Base-by-base conservation (phyloP, 2,797 vertebrate genomes). In the Muscicapa striata region DNA sequence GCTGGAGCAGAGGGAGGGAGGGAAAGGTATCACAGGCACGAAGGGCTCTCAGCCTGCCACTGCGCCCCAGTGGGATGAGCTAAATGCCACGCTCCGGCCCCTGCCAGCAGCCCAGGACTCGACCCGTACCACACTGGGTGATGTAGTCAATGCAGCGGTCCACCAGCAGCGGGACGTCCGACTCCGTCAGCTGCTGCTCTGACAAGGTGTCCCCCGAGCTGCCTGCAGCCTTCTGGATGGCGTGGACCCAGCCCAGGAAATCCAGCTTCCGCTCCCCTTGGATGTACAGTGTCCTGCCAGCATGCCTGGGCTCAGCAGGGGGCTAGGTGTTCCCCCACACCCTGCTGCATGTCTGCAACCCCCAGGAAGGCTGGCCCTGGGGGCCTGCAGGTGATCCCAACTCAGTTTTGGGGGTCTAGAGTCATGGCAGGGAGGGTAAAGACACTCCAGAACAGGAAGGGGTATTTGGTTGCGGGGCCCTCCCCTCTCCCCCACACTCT, bases 101-200 rank as follows among this genome's bases (percentile, higher is more conserved):
- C 66, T 10, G 1, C 45, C n/a, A 19, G 32, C 16, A 29, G 1
- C 49, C 11, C 5, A 15, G 22, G 32, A 4, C 12, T 19, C 0
- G 30, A 1, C 15, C 38, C 96, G 87, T 96, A 99, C 99, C 99
- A 0, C 98, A 99, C 95, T 99, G 98, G 0, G 99, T 99, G 98
- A 99, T 99, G 97, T 99, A 99, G 94, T 97, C 98, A 9, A 99
- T 98, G 92, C 99, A 99, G 85, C 98, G 98, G 61, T 99, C 98
- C 59, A 99, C 99, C 10, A 99, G 98, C 93, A 99, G 96, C 0
- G 99, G 99, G 19, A 99, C 98, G 9, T 99, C 98, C 0, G 98
- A 98, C 52, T 99, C 98, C 0, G 98, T 99, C 63, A 99, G 98
- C 97, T 99, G 99, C 97, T 99, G 99, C 95, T 99, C 98, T 0